A percentile compares a stretch with the other conserved stretches of the same genome.
Evolutionary conservation across 2,888 invertebrate species (phyloP).

Genomic region (Bombylius discolor): DNA sequence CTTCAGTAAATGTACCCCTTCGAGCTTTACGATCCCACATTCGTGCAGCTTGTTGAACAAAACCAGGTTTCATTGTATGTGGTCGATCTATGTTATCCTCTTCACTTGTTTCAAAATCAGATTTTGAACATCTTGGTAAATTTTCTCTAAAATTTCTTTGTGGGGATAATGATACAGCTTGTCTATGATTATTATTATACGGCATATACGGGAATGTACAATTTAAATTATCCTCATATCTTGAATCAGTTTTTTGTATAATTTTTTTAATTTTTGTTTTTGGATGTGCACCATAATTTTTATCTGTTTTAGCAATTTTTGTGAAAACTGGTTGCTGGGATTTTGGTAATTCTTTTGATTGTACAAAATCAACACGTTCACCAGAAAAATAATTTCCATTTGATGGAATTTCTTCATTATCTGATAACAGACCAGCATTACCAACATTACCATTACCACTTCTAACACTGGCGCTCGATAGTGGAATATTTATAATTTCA

Average conservation of each 20-base stretch:
- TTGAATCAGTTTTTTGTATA: background rate
- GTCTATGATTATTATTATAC: background rate
- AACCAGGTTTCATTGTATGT: conserved; percentile 7
- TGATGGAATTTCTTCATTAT: conserved; percentile 5
- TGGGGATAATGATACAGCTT: background rate
- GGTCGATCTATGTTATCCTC: conserved; percentile 10
- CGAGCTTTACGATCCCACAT: conserved; percentile 14
- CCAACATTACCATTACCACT: no score
- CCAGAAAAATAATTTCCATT: conserved; percentile 14
- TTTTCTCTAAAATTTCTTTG: background rate
- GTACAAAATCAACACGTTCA: conserved; percentile 14
- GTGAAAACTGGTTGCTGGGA: conserved; percentile 15
- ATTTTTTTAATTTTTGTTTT: background rate
- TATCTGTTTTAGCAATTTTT: conserved; percentile 14
- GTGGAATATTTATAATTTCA: background rate
- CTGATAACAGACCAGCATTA: conserved; percentile 2
- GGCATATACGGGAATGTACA: background rate
- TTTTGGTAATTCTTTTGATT: conserved; percentile 13
- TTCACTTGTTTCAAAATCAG: background rate
- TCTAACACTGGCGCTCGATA: background rate
- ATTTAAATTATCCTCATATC: no score
- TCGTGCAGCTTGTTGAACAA: conserved; percentile 15
- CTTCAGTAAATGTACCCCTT: background rate
- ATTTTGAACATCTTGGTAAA: background rate
- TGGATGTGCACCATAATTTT: conserved; percentile 6